Base-by-base conservation (phyloP, 2,113 vertebrate genomes). In the Pangasianodon hypophthalmus region DNA sequence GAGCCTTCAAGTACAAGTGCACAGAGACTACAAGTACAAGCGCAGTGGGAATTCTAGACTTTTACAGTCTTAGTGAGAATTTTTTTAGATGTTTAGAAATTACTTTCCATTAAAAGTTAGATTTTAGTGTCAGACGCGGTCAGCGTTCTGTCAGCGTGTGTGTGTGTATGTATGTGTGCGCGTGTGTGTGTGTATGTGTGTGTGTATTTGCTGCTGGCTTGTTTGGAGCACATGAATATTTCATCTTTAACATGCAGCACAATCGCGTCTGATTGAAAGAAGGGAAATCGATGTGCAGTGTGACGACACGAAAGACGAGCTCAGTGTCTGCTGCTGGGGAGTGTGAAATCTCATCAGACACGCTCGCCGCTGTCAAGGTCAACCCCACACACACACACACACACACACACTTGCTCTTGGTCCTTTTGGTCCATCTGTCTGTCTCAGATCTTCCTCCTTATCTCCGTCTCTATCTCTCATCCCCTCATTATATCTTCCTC, bases 301-400 rank as follows among this genome's bases (percentile, higher is more conserved):
- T 88, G 71, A 92, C 89, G 90, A 91, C 93, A 93, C 94, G 94
- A 95, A 96, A 96, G 94, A 93, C 90, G 95, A 96, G 95, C 94
- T 93, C 92, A 88, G 94, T 92, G 89, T 64, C 90, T 93, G 93
- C 88, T 95, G 95, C 95, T 95, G 94, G 94, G 94, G 82, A 77
- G 90, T 92, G 93, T 26, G 94, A 95, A 95, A 95, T 94, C 84
- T 90, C 92, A 94, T 95, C 94, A 90, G 80, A 90, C 67, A 87
- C 71, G 89, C 69, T 89, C 46, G 62, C 80, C n/a, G 80, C 56
- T 87, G 79, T 89, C 90, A 91, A 91, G 81, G 92, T 91, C 29
- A 83, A 86, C n/a, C 73, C 62, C 44, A 54, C 58, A 62, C 85
- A 73, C 85, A 56, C 62, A 62, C 90, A 50, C 87, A 67, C 86